Evolutionary conservation across 2,797 vertebrate species (phyloP).

Genomic region (Botia almorhae): DNA sequence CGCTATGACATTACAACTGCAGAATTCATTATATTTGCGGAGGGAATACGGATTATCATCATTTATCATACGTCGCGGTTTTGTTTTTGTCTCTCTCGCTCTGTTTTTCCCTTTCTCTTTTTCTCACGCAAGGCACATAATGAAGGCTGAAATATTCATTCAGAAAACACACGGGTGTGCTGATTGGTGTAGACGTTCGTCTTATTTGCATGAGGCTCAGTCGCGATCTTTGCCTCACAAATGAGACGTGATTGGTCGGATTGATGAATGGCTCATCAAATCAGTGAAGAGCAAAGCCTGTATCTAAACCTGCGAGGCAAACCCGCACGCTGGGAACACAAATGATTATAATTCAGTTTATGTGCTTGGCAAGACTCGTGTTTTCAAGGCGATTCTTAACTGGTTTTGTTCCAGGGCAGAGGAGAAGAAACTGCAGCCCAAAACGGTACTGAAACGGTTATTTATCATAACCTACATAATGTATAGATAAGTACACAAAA

Average conservation of each 20-base stretch:
- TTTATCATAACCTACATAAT: neutral
- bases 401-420: neutral
- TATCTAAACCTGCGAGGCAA: slow-evolving; percentile 11
- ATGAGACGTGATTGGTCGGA: slow-evolving; percentile 43
- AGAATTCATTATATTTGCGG: slow-evolving; percentile 47
- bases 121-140: neutral
- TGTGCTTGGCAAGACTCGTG: neutral
- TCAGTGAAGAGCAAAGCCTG: slow-evolving; percentile 27
- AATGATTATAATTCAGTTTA: neutral
- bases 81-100: slow-evolving; percentile 35
- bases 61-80: slow-evolving; percentile 46
- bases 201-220: slow-evolving; percentile 43
- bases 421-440: neutral
- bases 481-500: no score
- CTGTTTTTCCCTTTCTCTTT: slow-evolving; percentile 10
- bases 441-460: neutral
- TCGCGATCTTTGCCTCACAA: slow-evolving; percentile 42
- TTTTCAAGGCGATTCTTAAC: neutral
- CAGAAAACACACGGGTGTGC: slow-evolving; percentile 30
- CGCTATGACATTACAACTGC: slow-evolving; percentile 43
- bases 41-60: slow-evolving; percentile 43
- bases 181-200: slow-evolving; percentile 44
- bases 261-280: slow-evolving; percentile 47
- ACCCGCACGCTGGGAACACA: neutral
- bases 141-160: slow-evolving; percentile 25